Evolutionary conservation across 1,140 invertebrate genomes (phyloP).

Genomic region (Rhagoletis zephyria): DNA sequence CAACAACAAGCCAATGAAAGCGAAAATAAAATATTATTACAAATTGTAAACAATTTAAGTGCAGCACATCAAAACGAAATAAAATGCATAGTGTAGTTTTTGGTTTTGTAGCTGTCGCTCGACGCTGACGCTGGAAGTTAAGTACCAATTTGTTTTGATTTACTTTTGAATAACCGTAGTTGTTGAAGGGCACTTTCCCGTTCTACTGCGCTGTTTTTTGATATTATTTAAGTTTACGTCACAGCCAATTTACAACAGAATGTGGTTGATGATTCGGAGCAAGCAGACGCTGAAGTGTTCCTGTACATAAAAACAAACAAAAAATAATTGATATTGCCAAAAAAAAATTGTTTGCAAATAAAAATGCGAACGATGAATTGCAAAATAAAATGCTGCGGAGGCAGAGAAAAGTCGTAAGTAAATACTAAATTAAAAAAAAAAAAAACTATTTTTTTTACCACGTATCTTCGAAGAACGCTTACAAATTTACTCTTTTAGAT

Average conservation of each 20-base stretch:
- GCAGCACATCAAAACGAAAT: slow-evolving; percentile 45
- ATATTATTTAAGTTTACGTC: not conserved
- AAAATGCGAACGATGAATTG: no score
- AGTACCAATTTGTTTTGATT: slow-evolving; percentile 44
- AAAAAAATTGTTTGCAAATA: no score
- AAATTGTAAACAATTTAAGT: slow-evolving; percentile 48
- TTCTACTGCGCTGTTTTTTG: not conserved
- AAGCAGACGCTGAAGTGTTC: no score
- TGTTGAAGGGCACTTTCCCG: not conserved
- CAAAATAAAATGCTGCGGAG: no score
- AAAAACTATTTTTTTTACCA: no score
- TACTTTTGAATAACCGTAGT: no score
- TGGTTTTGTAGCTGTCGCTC: not conserved
- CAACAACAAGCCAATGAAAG: not conserved
- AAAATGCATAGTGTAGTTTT: not conserved
- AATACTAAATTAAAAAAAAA: no score
- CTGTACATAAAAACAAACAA: no score
- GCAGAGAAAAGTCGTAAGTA: no score
- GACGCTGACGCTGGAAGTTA: not conserved
- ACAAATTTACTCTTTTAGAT: no score
- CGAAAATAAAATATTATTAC: slow-evolving; percentile 43
- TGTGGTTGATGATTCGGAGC: not conserved
- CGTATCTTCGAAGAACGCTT: no score
- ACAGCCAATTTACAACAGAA: not conserved
- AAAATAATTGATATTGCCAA: no score